A percentile compares a stretch with the other conserved stretches of the same genome.
Conservation (phyloP, 2,888 invertebrate genomes). For the Hirtodrosophila histrioides region DNA sequence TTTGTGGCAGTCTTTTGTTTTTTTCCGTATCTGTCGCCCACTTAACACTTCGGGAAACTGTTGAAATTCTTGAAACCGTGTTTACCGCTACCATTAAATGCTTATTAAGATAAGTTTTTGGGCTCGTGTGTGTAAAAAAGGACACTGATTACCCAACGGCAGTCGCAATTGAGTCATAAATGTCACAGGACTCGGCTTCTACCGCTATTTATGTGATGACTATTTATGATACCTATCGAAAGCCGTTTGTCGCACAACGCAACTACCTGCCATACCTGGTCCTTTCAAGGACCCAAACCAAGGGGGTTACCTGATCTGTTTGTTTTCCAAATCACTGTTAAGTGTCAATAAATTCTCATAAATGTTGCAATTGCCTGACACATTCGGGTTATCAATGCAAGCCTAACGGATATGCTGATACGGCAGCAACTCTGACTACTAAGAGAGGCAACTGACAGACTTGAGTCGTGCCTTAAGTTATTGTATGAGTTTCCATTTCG, state of each 20-base stretch:
- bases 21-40: conserved; percentile 30
- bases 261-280: conserved; percentile 36
- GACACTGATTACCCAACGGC: conserved; percentile 55
- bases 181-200: conserved; percentile 64
- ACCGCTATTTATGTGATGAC: conserved; percentile 81
- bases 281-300: background rate
- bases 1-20: background rate
- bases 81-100: conserved; percentile 78
- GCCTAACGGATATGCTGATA: conserved; percentile 54
- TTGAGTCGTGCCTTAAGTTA: conserved; percentile 61
- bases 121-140: conserved; percentile 51
- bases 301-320: conserved; percentile 28
- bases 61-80: conserved; percentile 23
- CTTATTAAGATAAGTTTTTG: conserved; percentile 75
- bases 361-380: conserved; percentile 71
- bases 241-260: conserved; percentile 7
- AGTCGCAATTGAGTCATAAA: conserved; percentile 78
- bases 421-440: background rate
- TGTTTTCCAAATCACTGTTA: conserved; percentile 56
- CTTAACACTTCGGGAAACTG: conserved; percentile 57
- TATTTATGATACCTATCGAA: conserved; percentile 74
- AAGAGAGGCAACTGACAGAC: conserved; percentile 1
- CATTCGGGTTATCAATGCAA: conserved; percentile 39
- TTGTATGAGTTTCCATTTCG: conserved; percentile 28
- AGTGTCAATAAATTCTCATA: conserved; percentile 76